Base-by-base conservation (phyloP, 2,888 invertebrate species). In the Sabatieria punctata region DNA sequence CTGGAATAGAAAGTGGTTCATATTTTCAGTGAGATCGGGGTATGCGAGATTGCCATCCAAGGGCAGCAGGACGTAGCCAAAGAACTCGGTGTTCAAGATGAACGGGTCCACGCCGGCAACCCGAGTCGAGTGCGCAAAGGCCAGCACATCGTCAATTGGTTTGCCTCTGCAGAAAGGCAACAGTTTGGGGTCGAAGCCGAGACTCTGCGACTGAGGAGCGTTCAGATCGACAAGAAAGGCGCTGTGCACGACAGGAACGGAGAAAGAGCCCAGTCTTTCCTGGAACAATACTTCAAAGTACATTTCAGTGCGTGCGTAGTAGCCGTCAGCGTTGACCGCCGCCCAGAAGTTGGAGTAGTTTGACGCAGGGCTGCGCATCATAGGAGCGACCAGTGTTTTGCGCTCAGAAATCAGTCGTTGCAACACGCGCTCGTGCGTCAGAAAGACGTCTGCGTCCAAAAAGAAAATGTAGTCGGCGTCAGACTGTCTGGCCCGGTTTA, bases 271-370 rank as follows among this genome's bases (percentile, higher is more conserved):
- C 1, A 22, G 21, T 11, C 11, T 11, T 6, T 35, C 11, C 11
- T 8, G 3, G 24, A 40, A 6, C 38, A 84, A 70, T 43, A 91
- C 83, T 1, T 78, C 77, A 57, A 79, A 77, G 64, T 93, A 95
- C 39, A 82, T 78, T 4, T 82, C 80, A 0, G 85, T 83, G 58
- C 89, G 73, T 53, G 75, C 82, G 63, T 80, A 86, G 51, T 89
- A 71, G 22, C 70, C 70, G 61, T 67, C 75, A 1, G 77, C 73
- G 0, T 81, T 78, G 83, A 93, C 88, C 2, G 82, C 91, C 57
- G 82, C 82, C 93, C 93, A 95, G 68, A 85, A 95, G 67, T 95
- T 95, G 19, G 86, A 85, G 66, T 91, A 93, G 15, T 24, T 42
- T 6, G 37, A 19, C 25, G 18, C 15, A 11, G 26, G 4, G 18